These are phyloP conservation scores for Pagrus major DNA, from an alignment of 2,113 vertebrate genomes.

Conservation along the genomic window DNA sequence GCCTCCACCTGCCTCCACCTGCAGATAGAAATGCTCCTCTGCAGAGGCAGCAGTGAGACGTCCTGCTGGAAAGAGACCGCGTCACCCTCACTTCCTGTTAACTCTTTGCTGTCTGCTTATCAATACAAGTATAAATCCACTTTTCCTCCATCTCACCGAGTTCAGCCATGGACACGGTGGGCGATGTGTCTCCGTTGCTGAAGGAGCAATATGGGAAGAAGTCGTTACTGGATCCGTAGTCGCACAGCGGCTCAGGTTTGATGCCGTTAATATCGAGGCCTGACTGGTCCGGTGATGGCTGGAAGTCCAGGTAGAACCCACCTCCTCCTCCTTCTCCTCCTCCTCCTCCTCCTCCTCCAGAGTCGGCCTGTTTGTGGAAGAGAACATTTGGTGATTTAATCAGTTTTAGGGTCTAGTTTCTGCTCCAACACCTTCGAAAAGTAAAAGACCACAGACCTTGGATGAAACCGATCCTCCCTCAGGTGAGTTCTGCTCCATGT, in stretches of 20 bases:
- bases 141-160: slow-evolving; percentile 66
- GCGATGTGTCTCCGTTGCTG: slow-evolving; percentile 90
- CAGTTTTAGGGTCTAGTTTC: background rate
- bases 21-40: too few species aligned
- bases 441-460: slow-evolving; percentile 50
- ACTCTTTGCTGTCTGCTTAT: too few species aligned
- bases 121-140: too few species aligned
- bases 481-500: slow-evolving; percentile 90
- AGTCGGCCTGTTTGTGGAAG: slow-evolving; percentile 84
- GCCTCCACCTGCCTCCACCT: too few species aligned
- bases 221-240: slow-evolving; percentile 89
- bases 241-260: slow-evolving; percentile 94
- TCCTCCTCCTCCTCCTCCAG: slow-evolving; percentile 67
- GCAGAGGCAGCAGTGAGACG: too few species aligned
- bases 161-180: slow-evolving; percentile 90
- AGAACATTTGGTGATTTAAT: background rate
- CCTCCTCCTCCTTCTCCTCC: slow-evolving; percentile 87
- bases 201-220: slow-evolving; percentile 95
- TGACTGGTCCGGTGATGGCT: slow-evolving; percentile 96
- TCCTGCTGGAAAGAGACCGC: too few species aligned
- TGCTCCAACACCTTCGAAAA: background rate
- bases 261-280: slow-evolving; percentile 95
- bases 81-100: background rate
- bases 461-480: slow-evolving; percentile 80
- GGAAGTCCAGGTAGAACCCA: slow-evolving; percentile 95